phyloP scores from a whole-genome alignment of 2,113 vertebrate species.

The Bungarus multicinctus region DNA sequence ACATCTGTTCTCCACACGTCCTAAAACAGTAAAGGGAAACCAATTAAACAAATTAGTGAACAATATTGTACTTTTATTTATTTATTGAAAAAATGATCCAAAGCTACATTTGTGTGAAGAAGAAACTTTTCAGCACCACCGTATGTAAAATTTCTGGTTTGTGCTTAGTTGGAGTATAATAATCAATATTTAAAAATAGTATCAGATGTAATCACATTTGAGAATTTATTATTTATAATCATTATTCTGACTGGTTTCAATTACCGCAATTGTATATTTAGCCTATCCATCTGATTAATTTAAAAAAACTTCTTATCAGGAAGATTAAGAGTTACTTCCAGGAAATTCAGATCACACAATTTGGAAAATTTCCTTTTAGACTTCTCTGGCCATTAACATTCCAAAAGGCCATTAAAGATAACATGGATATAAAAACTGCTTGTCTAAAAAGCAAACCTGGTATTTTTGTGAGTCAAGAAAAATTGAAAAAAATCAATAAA shows the following conservation, averaged over 20 bases:
- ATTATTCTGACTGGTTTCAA: neutral
- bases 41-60: neutral
- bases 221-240: neutral
- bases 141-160: neutral
- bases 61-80: neutral
- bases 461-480: neutral
- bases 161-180: neutral
- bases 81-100: neutral
- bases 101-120: neutral
- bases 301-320: neutral
- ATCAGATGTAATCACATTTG: neutral
- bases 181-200: neutral
- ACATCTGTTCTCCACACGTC: neutral
- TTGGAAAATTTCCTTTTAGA: neutral
- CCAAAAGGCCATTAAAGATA: neutral
- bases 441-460: neutral
- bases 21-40: neutral
- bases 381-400: neutral
- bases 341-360: neutral
- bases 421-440: neutral
- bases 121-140: neutral
- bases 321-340: neutral
- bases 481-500: neutral
- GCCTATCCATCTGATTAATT: neutral
- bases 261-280: neutral